These are phyloP conservation scores for Raja brachyura DNA, from an alignment of 2,113 vertebrate genomes.

Conservation along the genomic window DNA sequence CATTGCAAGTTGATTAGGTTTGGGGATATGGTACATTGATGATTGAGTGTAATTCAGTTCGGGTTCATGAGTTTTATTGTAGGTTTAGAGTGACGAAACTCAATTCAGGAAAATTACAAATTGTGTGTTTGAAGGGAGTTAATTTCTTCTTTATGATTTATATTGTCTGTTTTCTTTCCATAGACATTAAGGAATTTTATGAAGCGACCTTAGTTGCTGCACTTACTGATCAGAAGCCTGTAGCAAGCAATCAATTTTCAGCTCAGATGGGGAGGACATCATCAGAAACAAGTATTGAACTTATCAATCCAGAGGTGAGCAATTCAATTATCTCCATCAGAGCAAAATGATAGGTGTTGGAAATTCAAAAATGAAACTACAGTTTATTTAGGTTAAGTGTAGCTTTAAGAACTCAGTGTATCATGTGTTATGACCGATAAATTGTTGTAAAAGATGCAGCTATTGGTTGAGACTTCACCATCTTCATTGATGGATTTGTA, in stretches of 20 bases:
- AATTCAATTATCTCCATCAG: not conserved
- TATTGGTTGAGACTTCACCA: too few species aligned
- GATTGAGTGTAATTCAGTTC: not conserved
- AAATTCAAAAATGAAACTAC: not conserved
- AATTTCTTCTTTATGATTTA: not conserved
- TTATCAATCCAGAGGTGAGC: slow-evolving; percentile 10
- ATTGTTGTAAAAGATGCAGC: too few species aligned
- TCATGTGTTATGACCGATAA: too few species aligned
- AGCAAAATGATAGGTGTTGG: not conserved
- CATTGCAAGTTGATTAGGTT: not conserved
- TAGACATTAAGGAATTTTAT: slow-evolving; percentile 23
- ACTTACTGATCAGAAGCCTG: not conserved
- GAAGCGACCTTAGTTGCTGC: slow-evolving; percentile 24
- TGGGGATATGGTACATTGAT: not conserved
- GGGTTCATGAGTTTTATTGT: not conserved
- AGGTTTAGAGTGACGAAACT: not conserved
- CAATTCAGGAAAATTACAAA: too few species aligned
- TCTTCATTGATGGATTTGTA: too few species aligned
- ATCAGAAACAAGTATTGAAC: not conserved
- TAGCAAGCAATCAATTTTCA: not conserved
- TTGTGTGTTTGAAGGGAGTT: not conserved
- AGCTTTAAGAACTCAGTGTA: too few species aligned
- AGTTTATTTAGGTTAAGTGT: too few species aligned
- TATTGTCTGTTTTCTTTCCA: not conserved
- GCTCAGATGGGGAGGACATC: not conserved